These are phyloP conservation scores for Nyctibius grandis DNA, from an alignment of 2,797 vertebrate genomes.

Conservation along the genomic window DNA sequence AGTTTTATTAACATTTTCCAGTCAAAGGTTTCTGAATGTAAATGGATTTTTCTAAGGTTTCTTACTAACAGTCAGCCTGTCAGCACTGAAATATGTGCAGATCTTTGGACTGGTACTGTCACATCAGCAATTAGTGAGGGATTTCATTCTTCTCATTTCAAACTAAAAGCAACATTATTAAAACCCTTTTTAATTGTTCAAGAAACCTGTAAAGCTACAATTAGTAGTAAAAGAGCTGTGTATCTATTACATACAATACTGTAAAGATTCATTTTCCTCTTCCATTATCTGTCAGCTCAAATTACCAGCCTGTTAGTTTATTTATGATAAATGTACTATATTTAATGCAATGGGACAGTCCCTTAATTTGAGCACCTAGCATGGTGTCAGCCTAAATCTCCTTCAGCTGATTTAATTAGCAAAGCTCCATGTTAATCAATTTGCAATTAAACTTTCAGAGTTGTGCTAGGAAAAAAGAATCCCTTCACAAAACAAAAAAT, in stretches of 20 bases:
- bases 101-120: not conserved
- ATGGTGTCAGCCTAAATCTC: constrained; percentile 62
- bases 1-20: not conserved
- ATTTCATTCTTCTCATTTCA: not conserved
- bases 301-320: constrained; percentile 58
- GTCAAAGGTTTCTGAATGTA: not conserved
- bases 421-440: constrained; percentile 64
- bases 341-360: constrained; percentile 67
- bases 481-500: constrained; percentile 29
- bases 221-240: not conserved
- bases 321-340: constrained; percentile 53
- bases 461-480: constrained; percentile 12
- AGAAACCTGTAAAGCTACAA: not conserved
- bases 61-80: not conserved
- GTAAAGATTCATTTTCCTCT: constrained; percentile 47
- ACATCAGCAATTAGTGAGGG: not conserved
- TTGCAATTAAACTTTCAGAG: constrained; percentile 63
- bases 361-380: constrained; percentile 60
- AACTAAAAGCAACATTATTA: not conserved
- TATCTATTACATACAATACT: not conserved
- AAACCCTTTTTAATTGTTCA: constrained; percentile 20
- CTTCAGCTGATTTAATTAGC: constrained; percentile 72
- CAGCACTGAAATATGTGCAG: not conserved
- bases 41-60: not conserved
- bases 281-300: constrained; percentile 36